A percentile compares a stretch with the other conserved stretches of the same genome.
Evolutionary conservation across 2,113 vertebrate genomes (phyloP).

Genomic region (Mellivora capensis): DNA sequence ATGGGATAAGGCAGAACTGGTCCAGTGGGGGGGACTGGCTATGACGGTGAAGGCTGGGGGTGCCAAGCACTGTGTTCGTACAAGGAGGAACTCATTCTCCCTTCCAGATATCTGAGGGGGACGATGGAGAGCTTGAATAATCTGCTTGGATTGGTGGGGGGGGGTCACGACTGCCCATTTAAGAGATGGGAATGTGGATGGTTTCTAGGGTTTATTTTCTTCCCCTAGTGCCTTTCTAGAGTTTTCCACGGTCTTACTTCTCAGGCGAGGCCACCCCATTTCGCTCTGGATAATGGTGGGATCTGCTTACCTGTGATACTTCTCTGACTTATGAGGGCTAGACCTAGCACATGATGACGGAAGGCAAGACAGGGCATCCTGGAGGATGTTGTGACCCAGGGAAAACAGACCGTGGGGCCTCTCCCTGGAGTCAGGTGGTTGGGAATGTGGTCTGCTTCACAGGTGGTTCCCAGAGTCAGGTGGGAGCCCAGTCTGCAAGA

Average conservation of each 20-base stretch:
- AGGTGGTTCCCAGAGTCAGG: not conserved
- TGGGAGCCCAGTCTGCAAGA: not conserved
- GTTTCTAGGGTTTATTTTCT: not conserved
- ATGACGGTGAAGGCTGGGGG: not conserved
- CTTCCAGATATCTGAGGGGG: not conserved
- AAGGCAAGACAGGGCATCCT: not conserved
- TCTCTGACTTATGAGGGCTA: not conserved
- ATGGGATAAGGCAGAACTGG: not conserved
- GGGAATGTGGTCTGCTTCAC: not conserved
- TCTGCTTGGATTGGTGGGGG: too few relatives aligned
- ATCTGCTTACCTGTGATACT: not conserved
- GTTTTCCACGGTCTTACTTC: not conserved
- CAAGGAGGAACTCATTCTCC: not conserved
- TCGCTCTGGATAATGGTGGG: not conserved
- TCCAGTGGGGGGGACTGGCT: not conserved
- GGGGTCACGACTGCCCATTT: not conserved
- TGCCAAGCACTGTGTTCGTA: not conserved
- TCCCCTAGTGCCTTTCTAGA: not conserved
- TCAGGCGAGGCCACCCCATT: fast-evolving
- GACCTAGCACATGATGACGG: not conserved
- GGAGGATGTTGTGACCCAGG: not conserved
- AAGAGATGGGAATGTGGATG: not conserved
- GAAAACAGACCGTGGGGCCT: not conserved
- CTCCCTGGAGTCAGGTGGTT: not conserved
- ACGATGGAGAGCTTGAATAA: not conserved